Evolutionary conservation across 2,888 invertebrate species (phyloP).

Genomic region (Cryptus armator): DNA sequence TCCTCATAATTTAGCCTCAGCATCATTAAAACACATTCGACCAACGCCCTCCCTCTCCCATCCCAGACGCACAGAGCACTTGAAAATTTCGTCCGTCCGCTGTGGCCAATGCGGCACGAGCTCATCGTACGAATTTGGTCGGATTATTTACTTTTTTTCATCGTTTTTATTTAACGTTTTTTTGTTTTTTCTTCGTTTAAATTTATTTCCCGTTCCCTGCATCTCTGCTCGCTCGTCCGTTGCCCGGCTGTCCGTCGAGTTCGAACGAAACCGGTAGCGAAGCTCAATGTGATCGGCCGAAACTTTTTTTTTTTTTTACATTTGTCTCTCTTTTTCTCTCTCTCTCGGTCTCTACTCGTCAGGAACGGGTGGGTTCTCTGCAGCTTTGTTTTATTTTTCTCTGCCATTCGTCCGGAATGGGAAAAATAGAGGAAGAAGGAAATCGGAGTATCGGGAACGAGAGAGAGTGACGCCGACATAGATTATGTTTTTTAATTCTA

Average conservation of each 20-base stretch:
- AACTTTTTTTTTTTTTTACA: not conserved
- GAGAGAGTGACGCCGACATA: constrained; percentile 33
- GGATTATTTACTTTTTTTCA: not conserved
- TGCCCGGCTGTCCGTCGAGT: constrained; percentile 6
- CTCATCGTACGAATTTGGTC: constrained; percentile 12
- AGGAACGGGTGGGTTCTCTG: constrained; percentile 36
- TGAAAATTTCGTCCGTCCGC: not conserved
- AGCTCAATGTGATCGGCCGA: constrained; percentile 26
- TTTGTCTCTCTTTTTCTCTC: constrained; percentile 17
- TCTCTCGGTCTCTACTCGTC: constrained; percentile 25
- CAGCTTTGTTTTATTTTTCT: constrained; percentile 45
- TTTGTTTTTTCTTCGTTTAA: not conserved
- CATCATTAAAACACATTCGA: constrained; percentile 59
- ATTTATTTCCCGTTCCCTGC: constrained; percentile 18
- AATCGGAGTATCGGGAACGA: not conserved
- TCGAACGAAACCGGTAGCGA: constrained; percentile 40
- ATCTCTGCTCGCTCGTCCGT: constrained; percentile 16
- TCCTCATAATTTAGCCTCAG: constrained; percentile 41
- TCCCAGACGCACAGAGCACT: not conserved
- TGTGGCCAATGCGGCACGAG: not conserved
- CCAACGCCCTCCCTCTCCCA: constrained; percentile 9
- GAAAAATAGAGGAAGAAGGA: constrained; percentile 19
- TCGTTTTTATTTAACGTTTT: constrained; percentile 9
- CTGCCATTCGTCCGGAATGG: constrained; percentile 46
- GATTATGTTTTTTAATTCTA: constrained; percentile 18